Conservation (phyloP, 2,888 invertebrate genomes). For the Lissocephala sabroskyi region DNA sequence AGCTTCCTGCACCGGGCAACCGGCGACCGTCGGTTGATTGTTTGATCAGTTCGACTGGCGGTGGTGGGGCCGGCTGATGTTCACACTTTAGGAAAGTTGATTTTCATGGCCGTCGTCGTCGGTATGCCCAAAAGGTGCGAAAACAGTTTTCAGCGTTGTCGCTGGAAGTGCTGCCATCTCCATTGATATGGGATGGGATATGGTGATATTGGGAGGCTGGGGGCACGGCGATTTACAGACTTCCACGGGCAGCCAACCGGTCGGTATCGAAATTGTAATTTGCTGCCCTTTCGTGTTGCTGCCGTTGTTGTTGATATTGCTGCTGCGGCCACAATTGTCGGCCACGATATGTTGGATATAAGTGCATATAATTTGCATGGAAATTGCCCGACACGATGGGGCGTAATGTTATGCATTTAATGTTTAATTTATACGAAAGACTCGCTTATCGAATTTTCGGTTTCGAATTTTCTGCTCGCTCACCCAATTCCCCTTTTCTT, state of each 20-base stretch:
- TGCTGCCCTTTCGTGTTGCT: constrained; percentile 17
- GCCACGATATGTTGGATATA: constrained; percentile 30
- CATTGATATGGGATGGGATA: constrained; percentile 30
- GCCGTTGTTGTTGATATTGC: too few species aligned
- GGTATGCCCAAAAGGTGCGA: constrained; percentile 53
- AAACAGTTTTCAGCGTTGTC: constrained; percentile 51
- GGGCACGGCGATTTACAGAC: too few species aligned
- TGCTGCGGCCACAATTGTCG: too few species aligned
- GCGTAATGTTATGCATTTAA: constrained; percentile 49
- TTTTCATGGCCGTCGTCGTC: constrained; percentile 39
- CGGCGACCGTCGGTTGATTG: background rate
- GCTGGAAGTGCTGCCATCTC: constrained; percentile 58
- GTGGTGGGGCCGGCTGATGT: constrained; percentile 35
- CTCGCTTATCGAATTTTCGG: constrained; percentile 28
- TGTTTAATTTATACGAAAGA: constrained; percentile 58
- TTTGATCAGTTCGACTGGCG: too few species aligned
- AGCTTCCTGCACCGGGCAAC: background rate
- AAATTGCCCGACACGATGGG: constrained; percentile 40
- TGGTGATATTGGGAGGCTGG: too few species aligned
- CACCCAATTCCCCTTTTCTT: constrained; percentile 7
- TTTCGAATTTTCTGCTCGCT: constrained; percentile 13
- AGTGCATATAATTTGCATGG: constrained; percentile 61
- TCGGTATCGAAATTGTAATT: constrained; percentile 17
- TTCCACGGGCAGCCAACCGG: too few species aligned
- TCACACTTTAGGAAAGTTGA: constrained; percentile 65